Base-by-base conservation (phyloP, 2,888 invertebrate species). In the Torymus auratus region DNA sequence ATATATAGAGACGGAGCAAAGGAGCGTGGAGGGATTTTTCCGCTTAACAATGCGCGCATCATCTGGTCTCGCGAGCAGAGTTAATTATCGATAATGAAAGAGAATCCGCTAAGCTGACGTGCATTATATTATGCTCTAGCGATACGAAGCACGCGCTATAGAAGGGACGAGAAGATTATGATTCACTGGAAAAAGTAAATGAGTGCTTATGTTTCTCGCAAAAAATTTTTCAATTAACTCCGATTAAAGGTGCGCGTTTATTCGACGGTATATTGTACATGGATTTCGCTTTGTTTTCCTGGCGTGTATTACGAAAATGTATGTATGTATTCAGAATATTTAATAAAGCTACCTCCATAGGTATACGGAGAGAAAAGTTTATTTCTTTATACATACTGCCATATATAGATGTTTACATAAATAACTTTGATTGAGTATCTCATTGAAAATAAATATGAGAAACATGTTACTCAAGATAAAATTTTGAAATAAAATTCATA, bases 31-130 rank as follows among this genome's bases (percentile, higher is more conserved):
- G 28, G 28, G 72, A 72, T 61, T 73, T 73, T 55, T 70, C 50
- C 56, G 73, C 17, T 58, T 12, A 53, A 65, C 71, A 71, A 71
- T 78, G 65, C 28, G 13, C 55, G 20, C 20, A 58, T 41, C 55
- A 41, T 72, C 68, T 55, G 73, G 13, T 52, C 20, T 23, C 20
- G 53, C 13, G 23, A 15, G 62, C 60, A 41, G 75, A 78, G 78
- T 82, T 82, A 82, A 82, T 82, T 80, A 77, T 77, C 73, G 76
- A 82, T 79, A 79, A 82, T 82, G 77, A 82, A 82, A 79, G 77
- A 77, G 68, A 79, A 82, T 79, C 77, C 72, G 72, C 20, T 74
- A 75, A 71, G 41, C 68, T 60, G 55, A 65, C 20, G 73, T 41
- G 70, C 64, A 68, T 73, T 76, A 70, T 78, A 70, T 78, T 72